Evolutionary conservation across 2,113 vertebrate species (phyloP).

Genomic region (Rhinogobius similis): DNA sequence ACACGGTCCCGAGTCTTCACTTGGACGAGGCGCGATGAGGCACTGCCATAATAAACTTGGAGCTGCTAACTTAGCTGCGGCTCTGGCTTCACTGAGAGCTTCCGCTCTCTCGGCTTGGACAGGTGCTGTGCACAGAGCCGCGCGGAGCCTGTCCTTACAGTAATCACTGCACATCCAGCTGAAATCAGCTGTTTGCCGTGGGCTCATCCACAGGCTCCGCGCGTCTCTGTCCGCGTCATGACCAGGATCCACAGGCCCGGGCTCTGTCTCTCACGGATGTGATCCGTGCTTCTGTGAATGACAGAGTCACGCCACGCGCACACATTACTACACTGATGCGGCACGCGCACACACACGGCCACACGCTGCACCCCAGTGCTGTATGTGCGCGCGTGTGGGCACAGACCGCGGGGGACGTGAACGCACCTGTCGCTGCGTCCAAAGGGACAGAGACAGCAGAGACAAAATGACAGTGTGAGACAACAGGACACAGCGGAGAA

Average conservation of each 20-base stretch:
- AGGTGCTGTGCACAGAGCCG: too few relatives aligned
- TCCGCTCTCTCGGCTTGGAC: too few relatives aligned
- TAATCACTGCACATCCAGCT: too few relatives aligned
- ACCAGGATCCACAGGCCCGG: too few relatives aligned
- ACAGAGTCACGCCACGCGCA: slow-evolving; percentile 43
- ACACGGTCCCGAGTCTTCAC: neutral
- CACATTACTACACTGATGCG: slow-evolving; percentile 57
- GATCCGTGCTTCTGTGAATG: neutral
- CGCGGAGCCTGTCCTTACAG: too few relatives aligned
- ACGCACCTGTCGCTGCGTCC: slow-evolving; percentile 70
- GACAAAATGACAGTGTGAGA: neutral
- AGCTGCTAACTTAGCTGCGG: neutral
- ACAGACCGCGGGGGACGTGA: slow-evolving; percentile 40
- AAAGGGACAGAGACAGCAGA: slow-evolving; percentile 40
- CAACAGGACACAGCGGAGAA: neutral
- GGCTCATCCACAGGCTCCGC: too few relatives aligned
- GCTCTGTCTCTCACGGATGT: neutral
- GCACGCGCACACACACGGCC: slow-evolving; percentile 49
- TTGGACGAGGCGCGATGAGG: neutral
- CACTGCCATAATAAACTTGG: neutral
- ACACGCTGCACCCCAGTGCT: slow-evolving; percentile 31
- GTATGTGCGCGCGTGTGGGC: slow-evolving; percentile 12
- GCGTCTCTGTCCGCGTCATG: too few relatives aligned
- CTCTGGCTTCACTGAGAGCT: neutral
- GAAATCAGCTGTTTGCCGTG: too few relatives aligned